Percentiles rank a stretch among this genome's conserved stretches.
Conservation (phyloP, 2,888 invertebrate species). For the Pterostichus madidus region DNA sequence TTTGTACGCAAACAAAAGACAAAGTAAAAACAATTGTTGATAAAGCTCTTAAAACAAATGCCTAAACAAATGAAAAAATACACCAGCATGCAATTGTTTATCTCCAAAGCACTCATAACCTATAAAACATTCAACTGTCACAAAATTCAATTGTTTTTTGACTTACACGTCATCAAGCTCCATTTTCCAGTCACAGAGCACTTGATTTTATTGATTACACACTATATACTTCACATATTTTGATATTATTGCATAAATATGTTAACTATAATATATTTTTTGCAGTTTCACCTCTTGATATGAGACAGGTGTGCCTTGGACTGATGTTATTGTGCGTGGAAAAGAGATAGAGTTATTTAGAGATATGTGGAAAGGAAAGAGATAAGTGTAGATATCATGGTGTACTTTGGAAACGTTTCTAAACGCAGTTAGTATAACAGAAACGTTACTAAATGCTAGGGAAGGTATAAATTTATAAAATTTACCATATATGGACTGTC, state of each 20-base stretch:
- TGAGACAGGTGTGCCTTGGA: slow-evolving; percentile 25
- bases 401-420: not conserved
- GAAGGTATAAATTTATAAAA: no score
- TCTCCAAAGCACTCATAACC: not conserved
- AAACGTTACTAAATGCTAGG: not conserved
- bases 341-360: not conserved
- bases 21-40: no score
- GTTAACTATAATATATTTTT: not conserved
- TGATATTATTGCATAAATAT: not conserved
- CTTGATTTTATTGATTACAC: not conserved
- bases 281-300: slow-evolving; percentile 4
- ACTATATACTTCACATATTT: not conserved
- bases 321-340: not conserved
- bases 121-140: not conserved
- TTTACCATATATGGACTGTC: no score
- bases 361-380: not conserved
- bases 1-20: no score
- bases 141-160: not conserved
- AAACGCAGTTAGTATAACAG: not conserved
- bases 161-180: slow-evolving; percentile 33
- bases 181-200: not conserved
- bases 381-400: not conserved
- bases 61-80: no score
- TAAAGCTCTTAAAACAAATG: no score
- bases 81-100: not conserved